Base-by-base conservation (phyloP, 2,888 invertebrate genomes). In the Dasysyrphus tricinctus region DNA sequence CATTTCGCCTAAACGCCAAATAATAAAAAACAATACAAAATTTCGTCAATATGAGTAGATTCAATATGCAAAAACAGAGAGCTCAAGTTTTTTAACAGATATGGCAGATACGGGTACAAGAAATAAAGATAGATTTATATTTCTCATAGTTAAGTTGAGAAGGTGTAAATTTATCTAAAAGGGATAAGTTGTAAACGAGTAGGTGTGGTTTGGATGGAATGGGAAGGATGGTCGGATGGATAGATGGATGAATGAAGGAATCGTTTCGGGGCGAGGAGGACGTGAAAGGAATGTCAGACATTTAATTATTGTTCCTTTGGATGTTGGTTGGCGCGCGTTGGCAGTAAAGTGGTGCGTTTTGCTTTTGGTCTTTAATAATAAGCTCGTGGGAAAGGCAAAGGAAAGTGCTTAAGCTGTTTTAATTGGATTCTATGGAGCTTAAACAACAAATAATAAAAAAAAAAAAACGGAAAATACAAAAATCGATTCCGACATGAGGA, bases 1-100 rank as follows among this genome's bases (percentile, higher is more conserved):
- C 96, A 93, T 96, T 96, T 93, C 96, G 96, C 95, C 96, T 91
- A 89, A 77, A 87, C 73, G 56, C 79, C 87, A 76, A 87, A 83
- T 73, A 61, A 76, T 76, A 87, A 61, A 54, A 69, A 32, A 32
- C 5, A 32, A 44, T 4, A 61, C 8, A 83, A 37, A 34, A 37
- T 67, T 80, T 76, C 51, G 24, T 67, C 54, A 54, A 63, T 63
- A 82, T 82, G 65, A 86, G 57, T 79, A 19, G 14, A 54, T 67
- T 72, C 57, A 75, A 70, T 67, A 67, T 65, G 37, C 0, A 14
- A 14, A 2, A 14, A 14, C 24, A 24, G 24, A 7, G 44, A 37
- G 56, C 63, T 76, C 65, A 44, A 42, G 24, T 39, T 39, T 69
- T 42, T 8, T 8, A 42, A 51, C 47, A 61, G 70, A 65, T 24